These are phyloP conservation scores for Drymonia ruficornis DNA, from an alignment of 2,888 invertebrate genomes.

Conservation along the genomic window DNA sequence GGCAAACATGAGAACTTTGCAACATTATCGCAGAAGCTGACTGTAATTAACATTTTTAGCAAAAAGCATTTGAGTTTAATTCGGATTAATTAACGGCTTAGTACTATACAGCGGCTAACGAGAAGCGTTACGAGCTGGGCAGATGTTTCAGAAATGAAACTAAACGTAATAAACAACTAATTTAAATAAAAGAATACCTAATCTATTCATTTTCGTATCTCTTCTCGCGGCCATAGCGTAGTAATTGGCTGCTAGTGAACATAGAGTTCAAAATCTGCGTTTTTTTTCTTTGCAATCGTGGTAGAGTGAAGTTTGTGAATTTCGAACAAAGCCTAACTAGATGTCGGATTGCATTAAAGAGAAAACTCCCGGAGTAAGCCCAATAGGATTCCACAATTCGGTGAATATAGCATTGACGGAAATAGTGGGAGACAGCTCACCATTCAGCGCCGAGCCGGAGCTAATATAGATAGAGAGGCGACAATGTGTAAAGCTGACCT, in stretches of 20 bases:
- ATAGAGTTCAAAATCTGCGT: slow-evolving; percentile 11
- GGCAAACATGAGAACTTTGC: neutral
- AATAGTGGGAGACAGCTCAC: slow-evolving; percentile 13
- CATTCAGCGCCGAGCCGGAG: slow-evolving; percentile 6
- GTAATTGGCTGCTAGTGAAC: slow-evolving; percentile 1
- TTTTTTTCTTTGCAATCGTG: slow-evolving; percentile 18
- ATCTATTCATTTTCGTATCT: no score
- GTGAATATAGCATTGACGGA: slow-evolving; percentile 14
- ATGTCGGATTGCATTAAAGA: slow-evolving; percentile 26
- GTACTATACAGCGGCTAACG: no score
- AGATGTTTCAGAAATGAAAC: no score
- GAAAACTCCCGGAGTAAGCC: slow-evolving; percentile 24
- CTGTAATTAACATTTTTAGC: neutral
- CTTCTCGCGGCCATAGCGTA: no score
- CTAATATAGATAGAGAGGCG: slow-evolving; percentile 27
- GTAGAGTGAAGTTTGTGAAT: slow-evolving; percentile 16
- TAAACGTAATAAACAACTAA: no score
- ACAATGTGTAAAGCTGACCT: slow-evolving; percentile 18
- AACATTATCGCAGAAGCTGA: slow-evolving; percentile 7
- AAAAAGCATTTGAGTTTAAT: neutral
- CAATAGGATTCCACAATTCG: slow-evolving; percentile 32
- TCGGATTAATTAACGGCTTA: no score
- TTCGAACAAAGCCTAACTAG: slow-evolving; percentile 15
- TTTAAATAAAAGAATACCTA: no score
- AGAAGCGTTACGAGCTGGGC: no score